Conservation (phyloP, 2,113 vertebrate genomes). For the Engraulis encrasicolus region DNA sequence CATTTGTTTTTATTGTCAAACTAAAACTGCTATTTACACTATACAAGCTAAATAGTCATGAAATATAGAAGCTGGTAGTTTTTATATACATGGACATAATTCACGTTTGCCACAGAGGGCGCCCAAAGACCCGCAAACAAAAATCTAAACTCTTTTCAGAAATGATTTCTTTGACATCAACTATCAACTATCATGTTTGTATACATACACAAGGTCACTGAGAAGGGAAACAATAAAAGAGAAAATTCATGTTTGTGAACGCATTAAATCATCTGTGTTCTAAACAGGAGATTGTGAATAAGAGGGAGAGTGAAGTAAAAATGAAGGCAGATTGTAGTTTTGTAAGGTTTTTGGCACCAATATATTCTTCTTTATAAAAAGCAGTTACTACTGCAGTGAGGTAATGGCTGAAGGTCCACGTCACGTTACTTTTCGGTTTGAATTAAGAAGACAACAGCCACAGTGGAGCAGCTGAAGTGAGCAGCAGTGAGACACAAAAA, state of each 20-base stretch:
- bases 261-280: background rate
- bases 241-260: background rate
- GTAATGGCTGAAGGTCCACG: background rate
- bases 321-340: background rate
- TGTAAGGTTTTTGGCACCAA: background rate
- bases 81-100: slow-evolving; percentile 73
- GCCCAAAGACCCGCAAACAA: slow-evolving; percentile 57
- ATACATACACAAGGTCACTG: background rate
- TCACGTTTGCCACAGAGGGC: slow-evolving; percentile 64
- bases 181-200: background rate
- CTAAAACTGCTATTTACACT: slow-evolving; percentile 82
- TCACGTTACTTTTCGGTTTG: background rate
- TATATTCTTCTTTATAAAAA: background rate
- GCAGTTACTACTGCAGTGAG: background rate
- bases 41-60: slow-evolving; percentile 75
- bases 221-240: background rate
- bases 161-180: background rate
- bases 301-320: background rate
- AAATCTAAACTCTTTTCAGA: background rate
- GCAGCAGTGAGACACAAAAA: background rate
- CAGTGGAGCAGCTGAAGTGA: background rate
- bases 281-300: background rate
- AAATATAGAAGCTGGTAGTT: slow-evolving; percentile 74
- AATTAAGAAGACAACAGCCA: background rate
- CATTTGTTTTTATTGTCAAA: slow-evolving; percentile 78